These are phyloP conservation scores for Sebastes miniatus DNA, from an alignment of 2,797 vertebrate genomes.

Conservation along the genomic window DNA sequence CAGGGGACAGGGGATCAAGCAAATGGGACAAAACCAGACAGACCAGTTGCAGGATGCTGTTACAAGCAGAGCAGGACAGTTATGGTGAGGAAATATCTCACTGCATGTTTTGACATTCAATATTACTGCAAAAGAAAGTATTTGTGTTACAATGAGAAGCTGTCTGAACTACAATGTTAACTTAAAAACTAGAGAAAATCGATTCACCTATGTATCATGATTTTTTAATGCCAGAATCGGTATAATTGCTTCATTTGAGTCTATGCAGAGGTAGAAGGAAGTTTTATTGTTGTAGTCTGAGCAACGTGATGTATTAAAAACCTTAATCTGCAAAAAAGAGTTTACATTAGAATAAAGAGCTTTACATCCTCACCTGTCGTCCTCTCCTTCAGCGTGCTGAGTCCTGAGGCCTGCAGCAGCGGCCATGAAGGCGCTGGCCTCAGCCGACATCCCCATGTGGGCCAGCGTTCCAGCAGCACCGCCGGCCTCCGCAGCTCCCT, in stretches of 20 bases:
- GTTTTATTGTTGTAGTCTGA: no score
- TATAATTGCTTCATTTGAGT: no score
- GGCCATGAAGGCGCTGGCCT: conserved; percentile 75
- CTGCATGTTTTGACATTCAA: neutral
- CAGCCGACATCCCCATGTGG: conserved; percentile 76
- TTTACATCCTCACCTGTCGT: conserved; percentile 91
- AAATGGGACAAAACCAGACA: conserved; percentile 8
- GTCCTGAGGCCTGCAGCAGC: conserved; percentile 87
- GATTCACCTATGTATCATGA: no score
- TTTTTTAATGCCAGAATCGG: no score
- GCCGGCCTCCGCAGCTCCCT: conserved; percentile 68
- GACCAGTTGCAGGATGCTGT: neutral
- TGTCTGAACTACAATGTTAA: neutral
- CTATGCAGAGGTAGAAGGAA: no score
- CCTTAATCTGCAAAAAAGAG: neutral
- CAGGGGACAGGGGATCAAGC: neutral
- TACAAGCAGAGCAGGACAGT: neutral
- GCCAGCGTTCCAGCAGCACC: conserved; percentile 62
- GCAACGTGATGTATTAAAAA: neutral
- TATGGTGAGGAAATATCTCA: neutral
- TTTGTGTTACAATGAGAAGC: neutral
- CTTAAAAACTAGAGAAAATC: neutral
- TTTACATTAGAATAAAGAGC: neutral
- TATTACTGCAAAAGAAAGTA: neutral
- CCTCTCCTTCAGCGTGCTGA: conserved; percentile 91